Conservation (phyloP, 2,888 invertebrate genomes). For the Isoperla grammatica region DNA sequence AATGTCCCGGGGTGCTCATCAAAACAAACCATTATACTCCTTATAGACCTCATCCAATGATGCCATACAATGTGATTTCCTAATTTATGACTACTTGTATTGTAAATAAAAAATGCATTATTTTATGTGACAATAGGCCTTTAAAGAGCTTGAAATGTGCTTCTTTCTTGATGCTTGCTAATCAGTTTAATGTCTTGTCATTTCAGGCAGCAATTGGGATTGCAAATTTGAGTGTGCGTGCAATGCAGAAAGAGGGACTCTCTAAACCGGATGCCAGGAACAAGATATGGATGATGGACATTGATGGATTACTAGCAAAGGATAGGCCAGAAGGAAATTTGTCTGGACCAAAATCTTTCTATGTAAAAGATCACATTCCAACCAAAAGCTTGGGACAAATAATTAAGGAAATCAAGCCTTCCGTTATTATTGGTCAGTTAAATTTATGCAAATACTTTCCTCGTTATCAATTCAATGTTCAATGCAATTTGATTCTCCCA, state of each 20-base stretch:
- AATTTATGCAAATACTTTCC: too few species aligned
- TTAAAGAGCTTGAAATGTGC: too few species aligned
- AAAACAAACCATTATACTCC: too few species aligned
- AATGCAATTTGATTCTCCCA: too few species aligned
- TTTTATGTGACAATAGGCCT: too few species aligned
- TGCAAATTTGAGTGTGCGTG: slow-evolving; percentile 81
- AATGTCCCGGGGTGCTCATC: too few species aligned
- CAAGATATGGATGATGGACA: slow-evolving; percentile 93
- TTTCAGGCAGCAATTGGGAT: slow-evolving; percentile 84
- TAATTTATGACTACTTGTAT: too few species aligned
- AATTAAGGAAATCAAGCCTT: slow-evolving; percentile 79
- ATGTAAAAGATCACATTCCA: slow-evolving; percentile 71
- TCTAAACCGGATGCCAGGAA: slow-evolving; percentile 65
- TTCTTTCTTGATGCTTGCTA: too few species aligned
- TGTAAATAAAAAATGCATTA: too few species aligned
- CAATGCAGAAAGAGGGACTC: slow-evolving; percentile 70
- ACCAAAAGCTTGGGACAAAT: slow-evolving; percentile 73
- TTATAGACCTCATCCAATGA: too few species aligned
- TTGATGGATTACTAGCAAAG: slow-evolving; percentile 80
- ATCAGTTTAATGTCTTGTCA: not conserved
- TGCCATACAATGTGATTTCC: too few species aligned
- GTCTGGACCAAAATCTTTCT: slow-evolving; percentile 57
- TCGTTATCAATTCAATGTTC: too few species aligned
- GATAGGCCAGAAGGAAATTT: slow-evolving; percentile 53
- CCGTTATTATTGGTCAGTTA: slow-evolving; percentile 73